phyloP scores from a whole-genome alignment of 2,797 vertebrate genomes.

The Falco cherrug region DNA sequence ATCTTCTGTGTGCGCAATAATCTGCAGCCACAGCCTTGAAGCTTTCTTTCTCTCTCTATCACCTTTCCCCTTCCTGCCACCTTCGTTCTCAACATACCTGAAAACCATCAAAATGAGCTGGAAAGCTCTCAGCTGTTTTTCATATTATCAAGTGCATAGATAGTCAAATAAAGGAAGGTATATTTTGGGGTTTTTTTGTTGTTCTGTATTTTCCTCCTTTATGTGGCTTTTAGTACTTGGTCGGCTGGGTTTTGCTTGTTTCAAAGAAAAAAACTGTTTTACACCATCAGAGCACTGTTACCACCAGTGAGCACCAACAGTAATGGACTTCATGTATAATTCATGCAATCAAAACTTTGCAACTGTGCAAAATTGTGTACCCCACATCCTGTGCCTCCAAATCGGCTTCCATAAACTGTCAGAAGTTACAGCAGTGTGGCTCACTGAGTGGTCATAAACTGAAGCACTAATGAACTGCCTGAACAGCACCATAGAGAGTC shows the following conservation, averaged over 20 bases:
- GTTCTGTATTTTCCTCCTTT: background rate
- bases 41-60: background rate
- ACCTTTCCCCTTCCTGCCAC: background rate
- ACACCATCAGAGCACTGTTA: slow-evolving; percentile 47
- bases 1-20: slow-evolving; percentile 8
- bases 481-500: slow-evolving; percentile 70
- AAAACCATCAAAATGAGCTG: background rate
- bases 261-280: background rate
- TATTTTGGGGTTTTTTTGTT: background rate
- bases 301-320: background rate
- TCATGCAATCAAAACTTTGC: slow-evolving; percentile 80
- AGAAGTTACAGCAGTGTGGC: slow-evolving; percentile 65
- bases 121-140: slow-evolving; percentile 3
- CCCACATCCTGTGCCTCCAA: slow-evolving; percentile 68
- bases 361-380: slow-evolving; percentile 70
- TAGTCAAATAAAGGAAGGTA: background rate
- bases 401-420: slow-evolving; percentile 62
- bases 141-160: background rate
- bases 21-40: slow-evolving; percentile 6
- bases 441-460: slow-evolving; percentile 67
- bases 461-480: slow-evolving; percentile 73
- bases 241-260: background rate
- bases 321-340: slow-evolving; percentile 77
- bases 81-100: background rate
- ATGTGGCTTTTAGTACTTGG: background rate